Evolutionary conservation across 2,888 invertebrate species (phyloP).

Genomic region (Caenorhabditis sp.): DNA sequence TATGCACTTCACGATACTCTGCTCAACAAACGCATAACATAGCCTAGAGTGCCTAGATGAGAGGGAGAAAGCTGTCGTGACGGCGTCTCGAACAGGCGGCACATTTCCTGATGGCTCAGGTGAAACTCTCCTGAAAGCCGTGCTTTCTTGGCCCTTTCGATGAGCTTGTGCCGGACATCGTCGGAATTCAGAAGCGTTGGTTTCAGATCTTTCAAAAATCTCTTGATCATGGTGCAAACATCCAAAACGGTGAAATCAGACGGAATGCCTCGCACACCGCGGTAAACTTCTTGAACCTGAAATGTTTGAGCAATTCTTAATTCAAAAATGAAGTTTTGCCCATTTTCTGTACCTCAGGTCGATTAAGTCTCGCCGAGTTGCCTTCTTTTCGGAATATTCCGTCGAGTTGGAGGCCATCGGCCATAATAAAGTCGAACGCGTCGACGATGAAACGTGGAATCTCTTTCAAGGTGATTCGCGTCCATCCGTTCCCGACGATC

Average conservation of each 20-base stretch:
- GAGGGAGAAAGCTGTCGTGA: conserved; percentile 6
- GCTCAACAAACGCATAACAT: conserved; percentile 56
- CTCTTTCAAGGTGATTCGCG: conserved; percentile 45
- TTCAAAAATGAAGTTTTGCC: neutral
- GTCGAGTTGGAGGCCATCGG: conserved; percentile 57
- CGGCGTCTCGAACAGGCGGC: conserved; percentile 15
- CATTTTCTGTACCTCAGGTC: conserved; percentile 28
- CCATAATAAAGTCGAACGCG: conserved; percentile 63
- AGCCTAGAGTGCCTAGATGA: conserved; percentile 63
- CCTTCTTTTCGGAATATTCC: conserved; percentile 71
- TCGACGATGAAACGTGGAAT: conserved; percentile 65
- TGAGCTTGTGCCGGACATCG: conserved; percentile 37
- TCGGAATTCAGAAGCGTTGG: conserved; percentile 42
- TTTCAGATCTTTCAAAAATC: conserved; percentile 65
- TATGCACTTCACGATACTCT: conserved; percentile 8
- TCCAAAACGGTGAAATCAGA: conserved; percentile 63
- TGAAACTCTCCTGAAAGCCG: conserved; percentile 17
- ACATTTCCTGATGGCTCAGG: conserved; percentile 38
- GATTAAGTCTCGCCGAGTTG: conserved; percentile 55
- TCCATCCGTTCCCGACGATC: conserved; percentile 49
- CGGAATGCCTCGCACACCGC: conserved; percentile 60
- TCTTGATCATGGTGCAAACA: conserved; percentile 69
- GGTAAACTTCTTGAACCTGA: conserved; percentile 56
- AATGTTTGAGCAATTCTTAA: neutral
- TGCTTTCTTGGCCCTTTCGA: conserved; percentile 30